Percentiles rank a stretch among this genome's conserved stretches.
phyloP scores from a whole-genome alignment of 2,113 vertebrate genomes.

The Crotalus horridus region DNA sequence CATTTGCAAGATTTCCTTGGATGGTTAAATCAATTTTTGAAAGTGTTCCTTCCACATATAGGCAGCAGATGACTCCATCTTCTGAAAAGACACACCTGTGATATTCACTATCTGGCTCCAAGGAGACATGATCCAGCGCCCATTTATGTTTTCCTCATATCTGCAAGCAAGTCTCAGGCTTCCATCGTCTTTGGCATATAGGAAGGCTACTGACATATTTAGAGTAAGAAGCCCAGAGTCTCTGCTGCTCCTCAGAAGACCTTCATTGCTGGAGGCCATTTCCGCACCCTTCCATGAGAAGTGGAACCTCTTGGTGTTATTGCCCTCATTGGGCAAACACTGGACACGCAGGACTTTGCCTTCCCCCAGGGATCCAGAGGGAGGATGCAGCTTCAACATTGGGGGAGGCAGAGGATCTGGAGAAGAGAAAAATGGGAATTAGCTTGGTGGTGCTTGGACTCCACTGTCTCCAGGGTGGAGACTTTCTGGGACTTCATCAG shows the following conservation, averaged over 20 bases:
- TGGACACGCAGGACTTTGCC: not conserved
- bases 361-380: not conserved
- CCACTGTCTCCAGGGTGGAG: not conserved
- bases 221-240: too few relatives aligned
- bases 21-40: not conserved
- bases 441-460: not conserved
- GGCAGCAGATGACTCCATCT: not conserved
- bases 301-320: not conserved
- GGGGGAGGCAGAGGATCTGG: not conserved
- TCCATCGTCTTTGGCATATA: not conserved
- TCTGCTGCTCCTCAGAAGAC: not conserved
- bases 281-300: constrained; percentile 4
- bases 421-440: not conserved
- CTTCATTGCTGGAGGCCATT: not conserved
- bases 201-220: not conserved
- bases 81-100: not conserved
- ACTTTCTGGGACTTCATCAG: not conserved
- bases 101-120: not conserved
- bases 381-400: not conserved
- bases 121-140: not conserved
- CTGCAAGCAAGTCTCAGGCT: not conserved
- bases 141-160: not conserved
- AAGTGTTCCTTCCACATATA: not conserved
- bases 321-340: not conserved
- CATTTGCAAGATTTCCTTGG: not conserved